phyloP scores from a whole-genome alignment of 2,113 vertebrate genomes.

The Lophochroa leadbeateri region DNA sequence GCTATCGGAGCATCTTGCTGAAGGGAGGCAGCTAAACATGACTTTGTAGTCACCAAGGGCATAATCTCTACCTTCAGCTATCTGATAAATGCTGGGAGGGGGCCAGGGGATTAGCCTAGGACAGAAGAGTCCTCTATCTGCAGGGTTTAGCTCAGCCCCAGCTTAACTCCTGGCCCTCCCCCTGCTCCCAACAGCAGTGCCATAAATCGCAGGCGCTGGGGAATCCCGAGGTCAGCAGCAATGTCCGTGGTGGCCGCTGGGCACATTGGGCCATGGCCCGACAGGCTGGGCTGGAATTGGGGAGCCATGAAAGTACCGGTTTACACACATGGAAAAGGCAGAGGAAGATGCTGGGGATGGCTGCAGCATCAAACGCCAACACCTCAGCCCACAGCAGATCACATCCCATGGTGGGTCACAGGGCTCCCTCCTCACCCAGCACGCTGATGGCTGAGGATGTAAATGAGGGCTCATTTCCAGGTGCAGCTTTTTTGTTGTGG shows the following conservation, averaged over 20 bases:
- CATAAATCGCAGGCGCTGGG: slow-evolving; percentile 43
- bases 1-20: slow-evolving; percentile 33
- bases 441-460: rapidly evolving
- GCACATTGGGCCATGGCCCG: neutral
- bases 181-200: neutral
- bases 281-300: neutral
- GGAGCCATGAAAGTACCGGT: neutral
- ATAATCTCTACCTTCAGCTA: slow-evolving; percentile 72
- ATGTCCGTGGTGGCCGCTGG: neutral
- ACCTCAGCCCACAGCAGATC: neutral
- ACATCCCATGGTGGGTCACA: neutral
- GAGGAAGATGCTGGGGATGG: rapidly evolving
- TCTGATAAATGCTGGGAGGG: slow-evolving; percentile 53
- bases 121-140: slow-evolving; percentile 48
- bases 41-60: slow-evolving; percentile 61
- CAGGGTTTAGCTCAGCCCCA: slow-evolving; percentile 22
- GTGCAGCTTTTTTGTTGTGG: neutral
- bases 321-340: neutral
- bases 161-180: neutral
- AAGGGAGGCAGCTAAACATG: slow-evolving; percentile 24
- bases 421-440: neutral
- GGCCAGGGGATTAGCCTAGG: slow-evolving; percentile 52
- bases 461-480: neutral
- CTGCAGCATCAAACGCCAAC: neutral
- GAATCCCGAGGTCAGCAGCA: slow-evolving; percentile 53